phyloP scores from a whole-genome alignment of 53 echinoderm and acorn worm genomes.

The Echinarachnius parma region DNA sequence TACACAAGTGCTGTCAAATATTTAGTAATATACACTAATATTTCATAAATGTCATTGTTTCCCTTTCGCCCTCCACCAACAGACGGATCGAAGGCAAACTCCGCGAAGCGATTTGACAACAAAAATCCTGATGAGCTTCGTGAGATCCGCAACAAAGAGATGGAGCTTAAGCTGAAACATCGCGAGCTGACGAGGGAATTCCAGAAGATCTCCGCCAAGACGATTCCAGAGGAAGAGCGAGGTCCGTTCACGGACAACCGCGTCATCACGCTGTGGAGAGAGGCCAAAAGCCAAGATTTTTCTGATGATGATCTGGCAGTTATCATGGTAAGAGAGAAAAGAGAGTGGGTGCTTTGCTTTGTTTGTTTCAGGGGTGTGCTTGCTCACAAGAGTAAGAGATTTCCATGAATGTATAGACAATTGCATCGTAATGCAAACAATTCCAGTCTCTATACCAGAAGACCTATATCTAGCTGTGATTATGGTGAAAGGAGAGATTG shows the following conservation, averaged over 20 bases:
- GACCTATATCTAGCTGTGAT: no score
- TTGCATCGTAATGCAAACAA: no score
- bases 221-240: conserved; percentile 66
- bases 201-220: conserved; percentile 65
- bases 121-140: conserved; percentile 29
- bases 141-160: conserved; percentile 56
- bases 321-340: conserved; percentile 46
- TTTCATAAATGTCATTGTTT: no score
- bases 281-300: conserved; percentile 73
- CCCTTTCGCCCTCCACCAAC: no score
- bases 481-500: no score
- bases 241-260: conserved; percentile 78
- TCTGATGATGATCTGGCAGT: conserved; percentile 72
- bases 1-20: no score
- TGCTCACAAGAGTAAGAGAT: no score
- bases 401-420: no score
- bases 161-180: conserved; percentile 89
- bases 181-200: conserved; percentile 66
- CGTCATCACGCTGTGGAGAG: conserved; percentile 80
- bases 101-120: neutral
- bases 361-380: no score
- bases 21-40: no score
- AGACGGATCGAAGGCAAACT: neutral
- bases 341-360: no score
- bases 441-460: no score